phyloP scores from a whole-genome alignment of 2,797 vertebrate genomes.

The Cheirogaleus major region DNA sequence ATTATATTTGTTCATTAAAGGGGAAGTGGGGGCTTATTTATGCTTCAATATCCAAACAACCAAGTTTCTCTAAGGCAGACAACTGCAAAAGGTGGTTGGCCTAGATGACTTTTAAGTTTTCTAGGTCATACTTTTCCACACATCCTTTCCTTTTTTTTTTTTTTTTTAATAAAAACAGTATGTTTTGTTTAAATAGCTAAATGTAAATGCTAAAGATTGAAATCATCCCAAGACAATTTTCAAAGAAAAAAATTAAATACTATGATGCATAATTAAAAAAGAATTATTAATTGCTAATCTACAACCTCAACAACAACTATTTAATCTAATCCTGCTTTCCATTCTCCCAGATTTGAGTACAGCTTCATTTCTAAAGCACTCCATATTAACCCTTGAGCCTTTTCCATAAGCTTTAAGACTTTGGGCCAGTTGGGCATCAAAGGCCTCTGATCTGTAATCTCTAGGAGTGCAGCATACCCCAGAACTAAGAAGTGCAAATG shows the following conservation, averaged over 20 bases:
- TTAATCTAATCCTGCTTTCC: slow-evolving; percentile 28
- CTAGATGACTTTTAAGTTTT: slow-evolving; percentile 34
- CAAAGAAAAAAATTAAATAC: neutral
- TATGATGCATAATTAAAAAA: neutral
- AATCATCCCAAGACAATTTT: slow-evolving; percentile 24
- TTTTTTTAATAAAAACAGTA: neutral
- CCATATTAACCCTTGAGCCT: neutral
- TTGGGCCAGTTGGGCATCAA: neutral
- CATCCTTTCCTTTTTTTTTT: neutral
- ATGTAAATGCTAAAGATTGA: slow-evolving; percentile 26
- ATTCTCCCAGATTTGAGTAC: neutral
- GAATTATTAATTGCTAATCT: slow-evolving; percentile 25
- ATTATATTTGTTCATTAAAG: neutral
- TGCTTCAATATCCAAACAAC: slow-evolving; percentile 10
- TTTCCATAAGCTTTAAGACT: slow-evolving; percentile 16
- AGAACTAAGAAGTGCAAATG: neutral
- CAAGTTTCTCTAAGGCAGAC: neutral
- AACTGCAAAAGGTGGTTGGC: neutral
- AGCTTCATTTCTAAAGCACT: slow-evolving; percentile 11
- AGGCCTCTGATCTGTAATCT: neutral
- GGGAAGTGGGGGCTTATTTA: neutral
- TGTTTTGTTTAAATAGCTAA: slow-evolving; percentile 23
- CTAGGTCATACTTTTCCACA: slow-evolving; percentile 9
- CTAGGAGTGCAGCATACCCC: neutral
- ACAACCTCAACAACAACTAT: slow-evolving; percentile 22